phyloP scores from a whole-genome alignment of 2,888 invertebrate genomes.

The Nomada hirtipes region DNA sequence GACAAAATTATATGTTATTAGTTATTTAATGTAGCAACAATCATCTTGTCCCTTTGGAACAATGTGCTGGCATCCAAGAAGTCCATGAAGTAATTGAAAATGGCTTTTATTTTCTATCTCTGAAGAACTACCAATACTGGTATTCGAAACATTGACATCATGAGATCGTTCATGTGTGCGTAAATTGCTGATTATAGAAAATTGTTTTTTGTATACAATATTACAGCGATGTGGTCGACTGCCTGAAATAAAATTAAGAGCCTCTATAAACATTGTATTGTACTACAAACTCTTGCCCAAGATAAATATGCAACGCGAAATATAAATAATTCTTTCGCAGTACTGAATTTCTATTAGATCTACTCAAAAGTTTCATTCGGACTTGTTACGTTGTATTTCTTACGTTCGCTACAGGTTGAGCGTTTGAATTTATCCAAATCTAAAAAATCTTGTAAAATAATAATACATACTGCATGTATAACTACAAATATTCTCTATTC shows the following conservation, averaged over 20 bases:
- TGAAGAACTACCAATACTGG: conserved; percentile 16
- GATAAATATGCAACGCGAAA: neutral
- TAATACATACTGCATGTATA: too few relatives aligned
- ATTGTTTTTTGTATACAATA: conserved; percentile 72
- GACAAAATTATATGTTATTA: neutral
- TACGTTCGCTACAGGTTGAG: too few relatives aligned
- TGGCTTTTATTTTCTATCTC: conserved; percentile 31
- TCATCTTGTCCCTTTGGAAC: conserved; percentile 32
- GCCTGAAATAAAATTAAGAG: conserved; percentile 82
- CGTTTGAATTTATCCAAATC: too few relatives aligned
- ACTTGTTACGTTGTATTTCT: too few relatives aligned
- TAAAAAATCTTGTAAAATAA: too few relatives aligned
- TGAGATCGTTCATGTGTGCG: conserved; percentile 72
- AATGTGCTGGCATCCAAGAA: conserved; percentile 67
- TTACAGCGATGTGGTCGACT: conserved; percentile 73
- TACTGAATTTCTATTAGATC: too few relatives aligned
- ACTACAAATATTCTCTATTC: too few relatives aligned
- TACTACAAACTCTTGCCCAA: neutral
- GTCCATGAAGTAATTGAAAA: conserved; percentile 61
- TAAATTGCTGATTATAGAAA: conserved; percentile 74
- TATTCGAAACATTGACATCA: conserved; percentile 39
- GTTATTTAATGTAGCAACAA: neutral
- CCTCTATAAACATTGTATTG: neutral
- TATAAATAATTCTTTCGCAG: too few relatives aligned
- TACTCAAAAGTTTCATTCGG: too few relatives aligned